phyloP scores from a whole-genome alignment of 2,797 vertebrate genomes.

The Mareca strepera region DNA sequence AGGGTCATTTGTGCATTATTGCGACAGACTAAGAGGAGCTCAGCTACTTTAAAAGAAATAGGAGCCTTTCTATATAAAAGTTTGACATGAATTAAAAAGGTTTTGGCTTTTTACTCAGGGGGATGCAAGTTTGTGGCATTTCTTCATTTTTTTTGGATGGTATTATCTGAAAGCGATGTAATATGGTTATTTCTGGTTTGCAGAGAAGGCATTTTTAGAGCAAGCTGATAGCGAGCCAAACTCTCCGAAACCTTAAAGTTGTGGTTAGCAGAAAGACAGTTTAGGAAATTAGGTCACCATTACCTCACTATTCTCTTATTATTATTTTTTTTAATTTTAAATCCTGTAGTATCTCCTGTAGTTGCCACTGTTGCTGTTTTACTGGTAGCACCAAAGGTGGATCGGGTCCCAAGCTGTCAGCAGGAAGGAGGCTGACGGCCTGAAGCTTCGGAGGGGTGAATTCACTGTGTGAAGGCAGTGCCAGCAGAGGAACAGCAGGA shows the following conservation, averaged over 20 bases:
- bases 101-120: neutral
- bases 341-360: neutral
- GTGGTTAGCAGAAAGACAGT: conserved; percentile 58
- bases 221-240: conserved; percentile 52
- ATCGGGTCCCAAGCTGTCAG: neutral
- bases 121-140: conserved; percentile 10
- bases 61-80: neutral
- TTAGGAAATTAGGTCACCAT: conserved; percentile 70
- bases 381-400: neutral
- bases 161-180: conserved; percentile 2
- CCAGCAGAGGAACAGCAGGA: conserved; percentile 7
- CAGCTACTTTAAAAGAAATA: neutral
- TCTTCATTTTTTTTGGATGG: neutral
- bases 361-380: neutral
- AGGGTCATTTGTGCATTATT: neutral
- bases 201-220: conserved; percentile 61
- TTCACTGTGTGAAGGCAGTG: neutral
- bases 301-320: conserved; percentile 35
- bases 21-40: neutral
- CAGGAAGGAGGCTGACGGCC: neutral
- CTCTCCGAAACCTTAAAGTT: conserved; percentile 58
- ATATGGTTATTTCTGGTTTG: conserved; percentile 59
- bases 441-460: conserved; percentile 25
- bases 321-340: neutral
- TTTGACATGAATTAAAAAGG: neutral